Evolutionary conservation across 2,113 vertebrate species (phyloP).

Genomic region (Solea solea): DNA sequence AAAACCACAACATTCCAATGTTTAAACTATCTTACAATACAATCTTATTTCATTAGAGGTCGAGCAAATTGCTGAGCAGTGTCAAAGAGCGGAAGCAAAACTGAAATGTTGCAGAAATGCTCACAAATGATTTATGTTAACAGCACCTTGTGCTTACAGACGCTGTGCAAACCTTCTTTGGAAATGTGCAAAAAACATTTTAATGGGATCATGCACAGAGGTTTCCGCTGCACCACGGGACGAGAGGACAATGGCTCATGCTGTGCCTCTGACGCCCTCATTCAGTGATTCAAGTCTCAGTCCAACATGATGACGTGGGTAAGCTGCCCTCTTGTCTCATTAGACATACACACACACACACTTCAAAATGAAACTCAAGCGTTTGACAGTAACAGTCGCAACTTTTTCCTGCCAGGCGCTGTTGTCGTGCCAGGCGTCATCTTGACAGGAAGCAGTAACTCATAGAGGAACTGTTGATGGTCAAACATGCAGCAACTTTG

Average conservation of each 20-base stretch:
- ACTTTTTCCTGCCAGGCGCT: conserved; percentile 68
- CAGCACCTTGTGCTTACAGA: too few species aligned
- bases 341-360: conserved; percentile 20
- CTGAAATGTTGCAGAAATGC: too few species aligned
- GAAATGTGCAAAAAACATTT: conserved; percentile 40
- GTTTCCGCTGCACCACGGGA: conserved; percentile 50
- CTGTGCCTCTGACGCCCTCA: conserved; percentile 29
- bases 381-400: conserved; percentile 48
- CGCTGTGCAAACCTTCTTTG: background rate
- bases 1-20: too few species aligned
- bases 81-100: too few species aligned
- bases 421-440: conserved; percentile 54
- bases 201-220: conserved; percentile 64
- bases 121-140: too few species aligned
- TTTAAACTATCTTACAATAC: too few species aligned
- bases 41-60: too few species aligned
- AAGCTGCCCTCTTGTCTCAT: conserved; percentile 51
- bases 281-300: conserved; percentile 30
- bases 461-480: conserved; percentile 62
- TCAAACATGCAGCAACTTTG: conserved; percentile 22
- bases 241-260: conserved; percentile 60
- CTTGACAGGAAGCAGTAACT: conserved; percentile 73
- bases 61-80: too few species aligned
- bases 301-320: conserved; percentile 67
- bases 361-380: conserved; percentile 34